Evolutionary conservation across 2,113 vertebrate genomes (phyloP).

Genomic region (Eublepharis macularius): DNA sequence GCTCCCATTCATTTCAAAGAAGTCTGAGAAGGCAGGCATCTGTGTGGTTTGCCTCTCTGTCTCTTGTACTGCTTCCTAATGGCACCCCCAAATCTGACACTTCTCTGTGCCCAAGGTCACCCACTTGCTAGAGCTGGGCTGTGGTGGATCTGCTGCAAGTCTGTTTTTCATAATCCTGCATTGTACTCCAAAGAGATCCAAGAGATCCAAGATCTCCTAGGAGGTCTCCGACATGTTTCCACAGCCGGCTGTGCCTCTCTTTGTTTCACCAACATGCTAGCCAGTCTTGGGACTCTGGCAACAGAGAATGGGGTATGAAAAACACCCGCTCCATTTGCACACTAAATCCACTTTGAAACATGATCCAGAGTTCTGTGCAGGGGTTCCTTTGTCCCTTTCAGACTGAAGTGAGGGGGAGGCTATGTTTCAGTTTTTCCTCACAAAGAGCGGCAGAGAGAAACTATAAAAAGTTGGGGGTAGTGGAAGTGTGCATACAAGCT

Average conservation of each 20-base stretch:
- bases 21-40: no score
- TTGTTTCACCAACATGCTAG: not conserved
- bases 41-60: not conserved
- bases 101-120: not conserved
- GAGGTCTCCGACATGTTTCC: not conserved
- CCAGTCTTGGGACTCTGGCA: not conserved
- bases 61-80: no score
- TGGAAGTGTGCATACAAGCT: not conserved
- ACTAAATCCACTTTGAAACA: slow-evolving; percentile 5
- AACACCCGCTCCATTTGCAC: not conserved
- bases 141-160: not conserved
- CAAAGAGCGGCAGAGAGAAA: not conserved
- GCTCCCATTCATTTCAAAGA: not conserved
- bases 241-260: not conserved
- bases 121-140: no score
- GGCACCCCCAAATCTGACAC: no score
- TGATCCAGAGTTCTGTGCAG: not conserved
- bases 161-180: no score
- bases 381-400: not conserved
- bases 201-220: not conserved
- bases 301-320: not conserved
- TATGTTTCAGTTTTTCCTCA: not conserved
- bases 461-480: not conserved
- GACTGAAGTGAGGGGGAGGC: not conserved
- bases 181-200: not conserved